These are phyloP conservation scores for Zaprionus kolodkinae DNA, from an alignment of 1,140 invertebrate species.

Conservation along the genomic window DNA sequence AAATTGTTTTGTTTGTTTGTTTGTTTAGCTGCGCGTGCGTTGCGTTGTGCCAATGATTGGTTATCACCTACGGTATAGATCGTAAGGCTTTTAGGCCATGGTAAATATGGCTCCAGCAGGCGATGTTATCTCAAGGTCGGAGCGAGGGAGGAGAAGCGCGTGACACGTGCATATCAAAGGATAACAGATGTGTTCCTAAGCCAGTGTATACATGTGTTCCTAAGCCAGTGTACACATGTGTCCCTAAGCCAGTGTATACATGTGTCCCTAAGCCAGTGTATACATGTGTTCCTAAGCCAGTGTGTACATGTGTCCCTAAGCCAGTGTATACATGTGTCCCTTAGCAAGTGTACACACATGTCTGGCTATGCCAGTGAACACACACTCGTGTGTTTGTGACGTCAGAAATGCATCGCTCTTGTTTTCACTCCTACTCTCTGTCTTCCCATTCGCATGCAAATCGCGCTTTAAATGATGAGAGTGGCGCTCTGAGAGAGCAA, in stretches of 20 bases:
- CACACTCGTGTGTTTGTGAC: background rate
- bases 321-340: background rate
- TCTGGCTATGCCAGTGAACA: background rate
- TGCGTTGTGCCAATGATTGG: background rate
- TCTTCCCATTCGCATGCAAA: background rate
- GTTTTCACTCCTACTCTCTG: background rate
- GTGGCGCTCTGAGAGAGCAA: background rate
- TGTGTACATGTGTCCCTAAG: background rate
- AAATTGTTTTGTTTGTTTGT: conserved; percentile 3
- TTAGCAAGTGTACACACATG: background rate
- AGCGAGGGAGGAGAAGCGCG: background rate
- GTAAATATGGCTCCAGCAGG: background rate
- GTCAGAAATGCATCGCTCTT: background rate
- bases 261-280: background rate
- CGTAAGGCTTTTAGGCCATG: background rate
- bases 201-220: background rate
- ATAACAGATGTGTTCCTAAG: background rate
- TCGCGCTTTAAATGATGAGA: background rate
- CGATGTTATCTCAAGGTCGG: background rate
- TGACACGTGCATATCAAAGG: background rate
- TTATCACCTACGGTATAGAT: background rate
- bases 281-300: background rate
- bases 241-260: background rate
- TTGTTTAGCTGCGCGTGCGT: conserved; percentile 1
- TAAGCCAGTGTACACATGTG: background rate